Evolutionary conservation across 1,140 invertebrate species (phyloP), one percentile per base, ranked within the genome.

Genomic region (Dinoponera quadriceps): DNA sequence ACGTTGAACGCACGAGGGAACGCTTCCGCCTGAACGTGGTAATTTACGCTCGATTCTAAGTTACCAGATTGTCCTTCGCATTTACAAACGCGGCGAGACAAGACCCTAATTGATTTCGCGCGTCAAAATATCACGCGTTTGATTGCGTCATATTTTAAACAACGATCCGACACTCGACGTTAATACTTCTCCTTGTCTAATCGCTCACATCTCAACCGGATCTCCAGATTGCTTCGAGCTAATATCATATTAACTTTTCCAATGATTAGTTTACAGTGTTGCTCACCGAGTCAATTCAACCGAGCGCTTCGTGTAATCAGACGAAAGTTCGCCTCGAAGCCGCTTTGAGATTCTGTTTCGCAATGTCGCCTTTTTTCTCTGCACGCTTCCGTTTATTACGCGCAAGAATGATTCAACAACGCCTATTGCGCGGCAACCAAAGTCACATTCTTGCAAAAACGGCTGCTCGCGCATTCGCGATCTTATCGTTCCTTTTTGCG

Each of bases 371-470:
- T 75, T 3, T 11, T 77, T 77, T 27, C 0, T 54, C 11, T 11
- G 38, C 14, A 51, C 25, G 0, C 33, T 44, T 57, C 38, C 16
- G 22, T 60, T 60, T 5, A 62, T 20, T 38, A 5, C 51, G 25
- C 2, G 1, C 38, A 18, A 44, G 14, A 22, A 29, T 14, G 20
- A 20, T 57, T 78, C 51, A 29, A 59, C n/a, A 29, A 69, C 75
- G 54, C 75, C 84, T 74, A 25, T 18, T 60, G 3, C 16, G 38
- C n/a, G 68, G 48, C 85, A 68, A 86, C 84, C 85, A 57, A 48
- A 22, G 25, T 20, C 54, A 60, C 84, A 68, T 18, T 51, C 27
- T 22, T 73, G 77, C 18, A 74, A 14, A 9, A 57, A 49, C 1
- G 68, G 63, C 14, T 55, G 29, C 16, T 14, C 20, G 13, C 20